Evolutionary conservation across 2,888 invertebrate genomes (phyloP).

Genomic region (Aricia artaxerxes): DNA sequence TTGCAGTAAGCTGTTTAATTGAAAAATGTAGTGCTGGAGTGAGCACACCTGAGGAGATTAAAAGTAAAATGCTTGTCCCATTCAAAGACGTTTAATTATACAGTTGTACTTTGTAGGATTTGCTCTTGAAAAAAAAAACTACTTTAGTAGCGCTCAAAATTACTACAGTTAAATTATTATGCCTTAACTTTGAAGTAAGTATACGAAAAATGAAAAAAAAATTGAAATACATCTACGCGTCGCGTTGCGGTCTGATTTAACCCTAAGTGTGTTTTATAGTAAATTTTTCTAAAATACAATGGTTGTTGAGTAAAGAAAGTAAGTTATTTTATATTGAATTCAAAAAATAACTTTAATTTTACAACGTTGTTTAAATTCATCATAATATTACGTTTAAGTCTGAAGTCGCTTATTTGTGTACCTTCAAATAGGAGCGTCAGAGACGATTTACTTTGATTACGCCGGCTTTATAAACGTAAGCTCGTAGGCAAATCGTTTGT

Average conservation of each 20-base stretch:
- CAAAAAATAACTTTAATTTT: neutral
- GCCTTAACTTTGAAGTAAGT: neutral
- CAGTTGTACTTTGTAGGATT: slow-evolving; percentile 4
- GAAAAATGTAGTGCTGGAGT: slow-evolving; percentile 6
- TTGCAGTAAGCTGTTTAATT: slow-evolving; percentile 12
- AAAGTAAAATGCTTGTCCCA: slow-evolving; percentile 7
- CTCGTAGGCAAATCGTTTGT: slow-evolving; percentile 19
- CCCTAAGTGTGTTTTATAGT: too few species aligned
- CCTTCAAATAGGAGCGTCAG: neutral
- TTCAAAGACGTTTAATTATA: slow-evolving; percentile 14
- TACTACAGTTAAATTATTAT: neutral
- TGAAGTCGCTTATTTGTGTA: slow-evolving; percentile 3
- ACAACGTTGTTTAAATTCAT: neutral
- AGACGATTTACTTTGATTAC: slow-evolving; percentile 22
- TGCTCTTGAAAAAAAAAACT: neutral
- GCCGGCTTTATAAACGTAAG: slow-evolving; percentile 9
- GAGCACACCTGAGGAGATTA: slow-evolving; percentile 14
- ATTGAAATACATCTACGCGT: too few species aligned
- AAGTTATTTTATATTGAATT: neutral
- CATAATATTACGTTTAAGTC: neutral
- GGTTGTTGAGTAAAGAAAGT: neutral
- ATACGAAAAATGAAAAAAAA: neutral
- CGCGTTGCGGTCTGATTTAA: too few species aligned
- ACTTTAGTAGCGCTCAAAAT: neutral
- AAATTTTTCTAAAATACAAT: neutral